phyloP scores from a whole-genome alignment of 2,113 vertebrate species.

The Conger conger region DNA sequence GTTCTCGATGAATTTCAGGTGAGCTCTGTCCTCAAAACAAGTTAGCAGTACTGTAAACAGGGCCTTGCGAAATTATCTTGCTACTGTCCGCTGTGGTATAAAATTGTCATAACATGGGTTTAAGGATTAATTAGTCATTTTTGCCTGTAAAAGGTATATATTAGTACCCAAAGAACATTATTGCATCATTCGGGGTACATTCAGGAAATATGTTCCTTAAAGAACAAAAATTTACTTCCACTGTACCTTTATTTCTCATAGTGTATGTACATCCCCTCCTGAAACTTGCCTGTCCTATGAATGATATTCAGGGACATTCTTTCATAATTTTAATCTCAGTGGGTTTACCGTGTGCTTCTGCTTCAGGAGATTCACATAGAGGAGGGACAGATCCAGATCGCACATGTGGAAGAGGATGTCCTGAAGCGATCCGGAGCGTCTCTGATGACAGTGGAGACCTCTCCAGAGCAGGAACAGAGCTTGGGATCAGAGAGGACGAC shows the following conservation, averaged over 20 bases:
- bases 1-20: constrained; percentile 8
- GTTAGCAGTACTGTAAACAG: background rate
- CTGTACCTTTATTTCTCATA: too few relatives aligned
- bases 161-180: too few relatives aligned
- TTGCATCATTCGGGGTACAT: too few relatives aligned
- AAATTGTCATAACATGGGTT: too few relatives aligned
- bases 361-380: constrained; percentile 40
- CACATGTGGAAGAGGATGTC: constrained; percentile 50
- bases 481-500: constrained; percentile 14
- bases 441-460: constrained; percentile 50
- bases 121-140: too few relatives aligned
- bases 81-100: background rate
- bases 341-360: background rate
- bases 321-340: too few relatives aligned
- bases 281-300: background rate
- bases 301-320: background rate
- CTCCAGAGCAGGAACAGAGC: constrained; percentile 49
- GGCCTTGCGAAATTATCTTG: background rate
- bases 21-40: background rate
- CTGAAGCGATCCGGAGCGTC: constrained; percentile 54
- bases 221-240: too few relatives aligned
- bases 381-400: constrained; percentile 53
- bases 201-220: too few relatives aligned
- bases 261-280: background rate
- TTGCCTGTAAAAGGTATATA: too few relatives aligned